Evolutionary conservation across 2,113 vertebrate genomes (phyloP).

Genomic region (Pterocles orientalis): DNA sequence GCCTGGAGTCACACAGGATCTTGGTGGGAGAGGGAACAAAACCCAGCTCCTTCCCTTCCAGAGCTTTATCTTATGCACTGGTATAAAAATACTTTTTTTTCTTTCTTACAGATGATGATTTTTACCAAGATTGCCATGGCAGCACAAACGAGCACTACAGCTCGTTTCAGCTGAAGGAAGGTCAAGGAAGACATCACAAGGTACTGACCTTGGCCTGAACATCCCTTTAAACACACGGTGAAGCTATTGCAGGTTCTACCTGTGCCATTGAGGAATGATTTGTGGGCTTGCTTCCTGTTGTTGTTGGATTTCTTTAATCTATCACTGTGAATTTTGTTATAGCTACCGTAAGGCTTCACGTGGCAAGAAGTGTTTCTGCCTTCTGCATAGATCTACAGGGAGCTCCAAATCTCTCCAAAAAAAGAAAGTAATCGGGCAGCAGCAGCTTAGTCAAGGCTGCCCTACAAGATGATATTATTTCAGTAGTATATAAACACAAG

Average conservation of each 20-base stretch:
- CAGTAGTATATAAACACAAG: background rate
- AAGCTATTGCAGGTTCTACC: background rate
- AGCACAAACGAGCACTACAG: conserved; percentile 6
- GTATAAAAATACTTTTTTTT: background rate
- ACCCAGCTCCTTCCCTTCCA: background rate
- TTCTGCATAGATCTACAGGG: background rate
- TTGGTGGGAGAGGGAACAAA: background rate
- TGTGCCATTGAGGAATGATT: background rate
- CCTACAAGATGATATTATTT: background rate
- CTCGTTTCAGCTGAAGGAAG: conserved; percentile 60
- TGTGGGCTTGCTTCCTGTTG: background rate
- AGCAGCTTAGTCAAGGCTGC: background rate
- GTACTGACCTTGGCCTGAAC: conserved; percentile 72
- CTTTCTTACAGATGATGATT: conserved; percentile 73
- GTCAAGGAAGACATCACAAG: conserved; percentile 72
- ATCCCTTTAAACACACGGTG: background rate
- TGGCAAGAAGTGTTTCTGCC: background rate
- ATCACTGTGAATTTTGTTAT: background rate
- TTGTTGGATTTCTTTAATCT: background rate
- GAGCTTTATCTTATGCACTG: background rate
- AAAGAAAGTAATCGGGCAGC: background rate
- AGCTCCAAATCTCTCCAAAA: background rate
- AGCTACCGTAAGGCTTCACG: background rate
- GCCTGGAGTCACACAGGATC: background rate
- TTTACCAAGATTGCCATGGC: conserved; percentile 57